Evolutionary conservation across 2,797 vertebrate species (phyloP).

Genomic region (Holocentrus rufus): DNA sequence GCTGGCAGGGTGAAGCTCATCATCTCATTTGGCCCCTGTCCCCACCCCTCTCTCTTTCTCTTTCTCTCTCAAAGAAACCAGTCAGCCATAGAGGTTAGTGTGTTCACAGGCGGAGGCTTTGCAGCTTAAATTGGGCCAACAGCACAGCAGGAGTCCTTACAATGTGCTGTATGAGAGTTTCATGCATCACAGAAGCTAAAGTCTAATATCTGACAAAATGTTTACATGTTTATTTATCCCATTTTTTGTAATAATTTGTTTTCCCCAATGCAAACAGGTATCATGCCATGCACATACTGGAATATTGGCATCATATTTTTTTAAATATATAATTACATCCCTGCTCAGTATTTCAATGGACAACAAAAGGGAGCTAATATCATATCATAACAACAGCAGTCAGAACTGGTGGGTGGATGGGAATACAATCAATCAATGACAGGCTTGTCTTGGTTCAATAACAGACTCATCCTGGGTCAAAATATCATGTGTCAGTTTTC

Average conservation of each 20-base stretch:
- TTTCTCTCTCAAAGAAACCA: constrained; percentile 8
- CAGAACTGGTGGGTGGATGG: not conserved
- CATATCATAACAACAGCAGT: not conserved
- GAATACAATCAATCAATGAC: not conserved
- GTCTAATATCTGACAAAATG: no score
- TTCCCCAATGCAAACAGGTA: no score
- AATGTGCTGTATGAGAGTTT: not conserved
- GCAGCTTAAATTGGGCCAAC: not conserved
- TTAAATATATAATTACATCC: not conserved
- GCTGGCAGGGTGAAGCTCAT: not conserved
- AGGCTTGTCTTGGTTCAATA: not conserved
- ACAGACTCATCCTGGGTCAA: not conserved
- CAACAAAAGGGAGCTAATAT: no score
- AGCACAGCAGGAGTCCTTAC: not conserved
- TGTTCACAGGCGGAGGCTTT: constrained; percentile 1
- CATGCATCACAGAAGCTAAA: no score
- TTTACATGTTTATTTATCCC: no score
- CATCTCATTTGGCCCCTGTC: not conserved
- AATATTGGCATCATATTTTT: not conserved
- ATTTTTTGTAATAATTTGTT: no score
- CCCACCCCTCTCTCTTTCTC: not conserved
- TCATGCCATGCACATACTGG: not conserved
- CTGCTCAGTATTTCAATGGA: not conserved
- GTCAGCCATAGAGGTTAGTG: constrained; percentile 15
- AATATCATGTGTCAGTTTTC: not conserved